Evolutionary conservation across 1,140 invertebrate species (phyloP).

Genomic region (Agraylea sexmaculata): DNA sequence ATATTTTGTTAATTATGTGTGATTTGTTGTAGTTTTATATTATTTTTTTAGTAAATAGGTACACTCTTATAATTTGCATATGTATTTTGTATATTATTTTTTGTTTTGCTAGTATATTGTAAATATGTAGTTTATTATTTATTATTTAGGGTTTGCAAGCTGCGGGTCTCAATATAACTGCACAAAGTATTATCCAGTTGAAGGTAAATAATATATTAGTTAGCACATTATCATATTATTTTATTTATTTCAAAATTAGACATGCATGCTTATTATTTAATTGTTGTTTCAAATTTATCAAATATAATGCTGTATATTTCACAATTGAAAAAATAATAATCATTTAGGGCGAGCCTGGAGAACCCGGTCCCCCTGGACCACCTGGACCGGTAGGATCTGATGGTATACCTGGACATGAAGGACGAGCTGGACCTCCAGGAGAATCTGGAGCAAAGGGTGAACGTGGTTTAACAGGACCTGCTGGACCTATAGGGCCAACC

Average conservation of each 20-base stretch:
- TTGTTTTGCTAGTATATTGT: conserved; percentile 5
- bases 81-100: conserved; percentile 7
- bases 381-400: conserved; percentile 64
- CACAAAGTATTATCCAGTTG: conserved; percentile 75
- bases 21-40: not conserved
- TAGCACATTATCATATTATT: conserved; percentile 7
- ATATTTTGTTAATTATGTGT: conserved; percentile 4
- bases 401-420: conserved; percentile 71
- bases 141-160: conserved; percentile 71
- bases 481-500: conserved; percentile 56
- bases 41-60: not conserved
- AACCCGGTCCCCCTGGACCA: conserved; percentile 79
- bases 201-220: conserved; percentile 76
- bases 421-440: conserved; percentile 62
- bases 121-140: conserved; percentile 26
- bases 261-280: not conserved
- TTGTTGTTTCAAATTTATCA: too few relatives aligned
- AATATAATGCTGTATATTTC: too few relatives aligned
- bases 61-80: not conserved
- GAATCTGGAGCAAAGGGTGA: conserved; percentile 56
- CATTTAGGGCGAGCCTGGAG: conserved; percentile 73
- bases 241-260: not conserved
- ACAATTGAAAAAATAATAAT: too few relatives aligned
- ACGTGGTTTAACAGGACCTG: conserved; percentile 47
- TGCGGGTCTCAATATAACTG: conserved; percentile 76